Evolutionary conservation across 2,797 vertebrate genomes (phyloP).

Genomic region (Austrolebias charrua): DNA sequence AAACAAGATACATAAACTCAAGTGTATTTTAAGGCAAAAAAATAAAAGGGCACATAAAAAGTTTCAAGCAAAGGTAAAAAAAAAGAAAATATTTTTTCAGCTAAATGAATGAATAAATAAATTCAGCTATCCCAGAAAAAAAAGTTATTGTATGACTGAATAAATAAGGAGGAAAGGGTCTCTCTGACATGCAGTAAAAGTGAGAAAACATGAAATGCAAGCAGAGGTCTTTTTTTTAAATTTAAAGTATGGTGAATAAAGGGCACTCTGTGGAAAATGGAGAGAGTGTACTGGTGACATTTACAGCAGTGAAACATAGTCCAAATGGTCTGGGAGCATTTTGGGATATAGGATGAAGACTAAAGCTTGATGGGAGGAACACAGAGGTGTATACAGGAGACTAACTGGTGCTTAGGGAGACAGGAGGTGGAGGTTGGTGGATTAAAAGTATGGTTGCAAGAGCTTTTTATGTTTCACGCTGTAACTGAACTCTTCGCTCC

Average conservation of each 20-base stretch:
- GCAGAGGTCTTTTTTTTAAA: constrained; percentile 38
- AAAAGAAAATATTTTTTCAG: constrained; percentile 17
- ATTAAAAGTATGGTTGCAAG: constrained; percentile 39
- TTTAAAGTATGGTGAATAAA: constrained; percentile 62
- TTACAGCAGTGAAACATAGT: constrained; percentile 74
- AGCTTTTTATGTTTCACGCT: constrained; percentile 66
- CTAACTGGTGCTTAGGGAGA: constrained; percentile 55
- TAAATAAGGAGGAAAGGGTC: constrained; percentile 40
- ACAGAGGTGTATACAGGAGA: constrained; percentile 36
- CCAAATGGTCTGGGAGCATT: constrained; percentile 47
- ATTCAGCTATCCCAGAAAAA: constrained; percentile 26
- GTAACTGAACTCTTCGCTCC: constrained; percentile 71
- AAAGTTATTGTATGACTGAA: constrained; percentile 37
- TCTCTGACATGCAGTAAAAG: constrained; percentile 65
- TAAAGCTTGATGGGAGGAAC: constrained; percentile 26
- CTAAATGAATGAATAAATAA: no score
- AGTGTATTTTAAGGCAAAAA: background rate
- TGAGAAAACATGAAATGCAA: constrained; percentile 71
- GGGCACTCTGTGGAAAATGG: constrained; percentile 51
- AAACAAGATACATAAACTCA: background rate
- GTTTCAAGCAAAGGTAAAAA: background rate
- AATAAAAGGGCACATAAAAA: background rate
- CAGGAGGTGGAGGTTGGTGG: constrained; percentile 44
- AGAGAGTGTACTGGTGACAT: constrained; percentile 75
- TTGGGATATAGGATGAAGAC: constrained; percentile 51